Conservation (phyloP, 2,888 invertebrate species). For the Dorcus hopei region DNA sequence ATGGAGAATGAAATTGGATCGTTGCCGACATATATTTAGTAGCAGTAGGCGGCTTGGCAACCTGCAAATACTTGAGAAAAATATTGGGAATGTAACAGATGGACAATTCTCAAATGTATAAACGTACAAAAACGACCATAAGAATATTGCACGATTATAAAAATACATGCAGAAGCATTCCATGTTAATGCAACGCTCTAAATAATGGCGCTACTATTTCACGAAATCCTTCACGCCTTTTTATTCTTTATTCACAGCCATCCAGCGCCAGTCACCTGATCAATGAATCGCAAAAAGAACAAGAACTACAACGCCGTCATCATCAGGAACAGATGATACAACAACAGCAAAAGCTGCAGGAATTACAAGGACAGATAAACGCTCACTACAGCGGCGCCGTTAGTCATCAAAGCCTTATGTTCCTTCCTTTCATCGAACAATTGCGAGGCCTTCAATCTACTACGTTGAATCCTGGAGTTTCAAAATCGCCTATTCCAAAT, state of each 20-base stretch:
- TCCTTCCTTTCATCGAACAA: constrained; percentile 70
- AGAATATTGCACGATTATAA: constrained; percentile 18
- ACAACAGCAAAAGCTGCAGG: constrained; percentile 59
- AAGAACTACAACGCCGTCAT: constrained; percentile 68
- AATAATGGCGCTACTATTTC: constrained; percentile 16
- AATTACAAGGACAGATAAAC: constrained; percentile 59
- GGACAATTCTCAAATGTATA: constrained; percentile 43
- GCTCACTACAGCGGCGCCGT: constrained; percentile 49
- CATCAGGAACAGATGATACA: constrained; percentile 58
- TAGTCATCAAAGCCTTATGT: constrained; percentile 64
- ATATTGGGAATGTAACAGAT: constrained; percentile 46
- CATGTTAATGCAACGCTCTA: constrained; percentile 13
- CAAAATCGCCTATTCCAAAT: constrained; percentile 42
- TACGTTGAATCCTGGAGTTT: constrained; percentile 38
- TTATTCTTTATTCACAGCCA: constrained; percentile 23
- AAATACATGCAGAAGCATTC: constrained; percentile 14
- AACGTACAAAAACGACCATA: constrained; percentile 24
- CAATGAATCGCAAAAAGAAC: constrained; percentile 42
- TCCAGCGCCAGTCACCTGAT: constrained; percentile 23
- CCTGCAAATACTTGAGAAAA: constrained; percentile 48
- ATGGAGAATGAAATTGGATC: constrained; percentile 53
- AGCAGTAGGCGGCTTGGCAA: constrained; percentile 52
- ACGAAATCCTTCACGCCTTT: constrained; percentile 9
- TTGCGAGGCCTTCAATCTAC: constrained; percentile 48
- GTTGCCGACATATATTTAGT: constrained; percentile 52